Base-by-base conservation (phyloP, 2,888 invertebrate species). In the Agrenia bidenticulata region DNA sequence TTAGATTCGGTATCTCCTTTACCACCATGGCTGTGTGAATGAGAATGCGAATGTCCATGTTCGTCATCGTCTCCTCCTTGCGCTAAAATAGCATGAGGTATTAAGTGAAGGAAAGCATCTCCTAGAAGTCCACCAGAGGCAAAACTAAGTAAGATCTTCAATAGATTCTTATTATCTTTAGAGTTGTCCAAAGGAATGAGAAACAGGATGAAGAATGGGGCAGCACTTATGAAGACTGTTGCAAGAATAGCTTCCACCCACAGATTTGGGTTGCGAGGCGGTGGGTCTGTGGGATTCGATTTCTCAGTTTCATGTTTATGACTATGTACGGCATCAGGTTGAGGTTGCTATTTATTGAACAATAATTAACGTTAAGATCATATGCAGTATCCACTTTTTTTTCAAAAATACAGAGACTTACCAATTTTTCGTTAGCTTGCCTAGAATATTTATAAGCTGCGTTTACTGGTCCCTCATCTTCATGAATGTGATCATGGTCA, bases 21-120 rank as follows among this genome's bases (percentile, higher is more conserved):
- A 32, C 81, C 83, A 21, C 76, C 77, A 75, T 87, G 85, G 0
- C 81, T 79, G 77, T 89, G 86, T 13, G 81, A 73, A 67, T 80
- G 80, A 23, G 76, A 79, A 73, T 85, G 85, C 23, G 81, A 81
- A 67, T 77, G 78, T 23, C 64, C 61, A 73, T 83, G 82, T 13
- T 77, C 72, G 56, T 84, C 83, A 7, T 61, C 64, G 19, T 63
- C 63, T n/a, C 70, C 75, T 7, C 68, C 73, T 59, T 76, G 71
- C 0, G 87, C 85, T 73, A 83, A 83, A 27, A 89, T 85, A 54
- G 99, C 96, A 81, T 99, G 99, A 1, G 99, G 99, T 78, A 99
- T 99, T 71, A 99, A 83, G 82, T 99, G 99, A 5, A 99, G 84
- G 81, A 99, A 99, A 0, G 99, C 98, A 83, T 99, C 99, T 7